Percentiles rank a stretch among this genome's conserved stretches.
These are phyloP conservation scores for Xestoiulus laeticollis DNA, from an alignment of 2,888 invertebrate genomes.

Conservation along the genomic window DNA sequence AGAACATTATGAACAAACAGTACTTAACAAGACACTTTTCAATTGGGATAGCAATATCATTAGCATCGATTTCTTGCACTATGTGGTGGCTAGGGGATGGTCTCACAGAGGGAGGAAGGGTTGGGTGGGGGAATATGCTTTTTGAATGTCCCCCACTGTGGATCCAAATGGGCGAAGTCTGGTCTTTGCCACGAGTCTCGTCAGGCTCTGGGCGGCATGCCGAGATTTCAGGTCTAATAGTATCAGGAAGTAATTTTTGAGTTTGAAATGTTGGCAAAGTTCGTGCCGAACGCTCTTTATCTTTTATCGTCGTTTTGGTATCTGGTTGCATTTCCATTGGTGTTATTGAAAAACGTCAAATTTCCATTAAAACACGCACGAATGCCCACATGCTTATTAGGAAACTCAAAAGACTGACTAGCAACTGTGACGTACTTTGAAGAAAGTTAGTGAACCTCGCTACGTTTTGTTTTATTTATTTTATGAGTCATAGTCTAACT, in stretches of 20 bases:
- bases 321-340: neutral
- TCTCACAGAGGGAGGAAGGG: too few species aligned
- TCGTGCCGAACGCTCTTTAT: neutral
- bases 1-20: too few species aligned
- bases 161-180: too few species aligned
- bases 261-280: neutral
- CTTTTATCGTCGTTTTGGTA: conserved; percentile 12
- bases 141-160: neutral
- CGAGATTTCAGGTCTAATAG: neutral
- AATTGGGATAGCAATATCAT: too few species aligned
- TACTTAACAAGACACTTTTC: too few species aligned
- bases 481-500: conserved; percentile 7
- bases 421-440: neutral
- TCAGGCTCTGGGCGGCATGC: neutral
- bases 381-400: neutral
- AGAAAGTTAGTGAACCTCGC: conserved; percentile 19
- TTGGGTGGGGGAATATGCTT: too few species aligned
- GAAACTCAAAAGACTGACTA: neutral
- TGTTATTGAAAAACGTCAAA: conserved; percentile 10
- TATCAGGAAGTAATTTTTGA: conserved; percentile 6
- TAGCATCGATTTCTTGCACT: too few species aligned
- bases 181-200: too few species aligned
- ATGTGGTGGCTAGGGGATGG: too few species aligned
- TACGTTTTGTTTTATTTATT: conserved; percentile 5
- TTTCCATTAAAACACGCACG: conserved; percentile 18